Evolutionary conservation across 35 echinoderm and acorn worm species (phyloP).

Genomic region (Ophiothrix spiculata): DNA sequence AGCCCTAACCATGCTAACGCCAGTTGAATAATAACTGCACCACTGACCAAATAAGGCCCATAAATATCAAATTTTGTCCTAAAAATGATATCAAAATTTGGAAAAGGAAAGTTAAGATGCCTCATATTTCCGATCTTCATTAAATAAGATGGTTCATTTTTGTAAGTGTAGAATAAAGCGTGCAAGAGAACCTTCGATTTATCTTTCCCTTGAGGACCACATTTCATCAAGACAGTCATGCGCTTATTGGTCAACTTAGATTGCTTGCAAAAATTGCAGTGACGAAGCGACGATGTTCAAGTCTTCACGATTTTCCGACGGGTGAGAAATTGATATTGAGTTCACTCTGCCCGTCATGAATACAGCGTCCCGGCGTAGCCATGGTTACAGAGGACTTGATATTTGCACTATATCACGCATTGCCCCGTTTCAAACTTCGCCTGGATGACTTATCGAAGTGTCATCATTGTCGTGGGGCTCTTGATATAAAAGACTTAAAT

Average conservation of each 20-base stretch:
- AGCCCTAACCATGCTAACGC: constrained; percentile 32
- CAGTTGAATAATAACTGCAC: constrained; percentile 10
- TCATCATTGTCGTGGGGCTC: not conserved
- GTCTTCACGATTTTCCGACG: not conserved
- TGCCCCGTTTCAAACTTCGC: too few relatives aligned
- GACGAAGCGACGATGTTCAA: not conserved
- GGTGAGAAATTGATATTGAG: not conserved
- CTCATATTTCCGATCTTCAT: not conserved
- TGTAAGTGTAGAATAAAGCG: too few relatives aligned
- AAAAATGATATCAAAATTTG: constrained; percentile 17
- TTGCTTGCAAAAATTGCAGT: not conserved
- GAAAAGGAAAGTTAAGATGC: not conserved
- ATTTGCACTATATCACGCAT: too few relatives aligned
- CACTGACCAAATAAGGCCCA: constrained; percentile 15
- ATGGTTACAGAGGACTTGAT: not conserved
- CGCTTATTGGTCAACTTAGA: not conserved
- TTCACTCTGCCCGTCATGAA: not conserved
- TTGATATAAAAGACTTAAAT: not conserved
- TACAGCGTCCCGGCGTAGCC: not conserved
- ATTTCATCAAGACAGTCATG: not conserved
- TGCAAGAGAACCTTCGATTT: too few relatives aligned
- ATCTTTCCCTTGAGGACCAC: not conserved
- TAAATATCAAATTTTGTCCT: constrained; percentile 10
- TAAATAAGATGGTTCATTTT: too few relatives aligned
- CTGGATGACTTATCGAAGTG: too few relatives aligned